These are phyloP conservation scores for Chesias legatella DNA, from an alignment of 2,888 invertebrate genomes.

Conservation along the genomic window DNA sequence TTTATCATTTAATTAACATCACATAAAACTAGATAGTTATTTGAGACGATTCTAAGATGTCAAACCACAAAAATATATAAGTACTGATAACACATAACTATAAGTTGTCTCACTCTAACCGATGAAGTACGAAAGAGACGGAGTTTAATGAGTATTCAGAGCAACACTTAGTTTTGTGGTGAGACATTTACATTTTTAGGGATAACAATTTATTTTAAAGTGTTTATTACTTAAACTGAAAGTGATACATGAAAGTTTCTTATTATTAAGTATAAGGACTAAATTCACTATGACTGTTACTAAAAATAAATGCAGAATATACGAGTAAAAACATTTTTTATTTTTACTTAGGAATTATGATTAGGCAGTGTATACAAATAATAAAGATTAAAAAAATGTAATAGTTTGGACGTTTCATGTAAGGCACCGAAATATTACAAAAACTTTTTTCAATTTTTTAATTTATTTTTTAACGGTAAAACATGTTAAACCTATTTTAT, in stretches of 20 bases:
- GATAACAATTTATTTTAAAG: too few species aligned
- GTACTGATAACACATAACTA: too few species aligned
- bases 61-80: too few species aligned
- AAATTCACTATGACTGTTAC: conserved; percentile 25
- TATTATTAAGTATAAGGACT: conserved; percentile 6
- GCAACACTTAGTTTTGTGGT: too few species aligned
- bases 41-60: conserved; percentile 4
- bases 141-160: too few species aligned
- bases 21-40: conserved; percentile 5
- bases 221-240: neutral
- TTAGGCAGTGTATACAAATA: conserved; percentile 11
- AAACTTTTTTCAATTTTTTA: too few species aligned
- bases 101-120: too few species aligned
- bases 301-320: conserved; percentile 26
- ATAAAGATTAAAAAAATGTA: too few species aligned
- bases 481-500: conserved; percentile 7
- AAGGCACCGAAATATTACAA: conserved; percentile 1
- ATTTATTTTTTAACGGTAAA: neutral
- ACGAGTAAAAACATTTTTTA: neutral
- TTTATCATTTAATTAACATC: conserved; percentile 48
- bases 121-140: too few species aligned
- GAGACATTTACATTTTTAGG: too few species aligned
- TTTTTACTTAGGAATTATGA: conserved; percentile 1
- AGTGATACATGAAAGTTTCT: conserved; percentile 9
- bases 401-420: neutral